These are phyloP conservation scores for Colinus virginianus DNA, from an alignment of 2,113 vertebrate genomes.

Conservation along the genomic window DNA sequence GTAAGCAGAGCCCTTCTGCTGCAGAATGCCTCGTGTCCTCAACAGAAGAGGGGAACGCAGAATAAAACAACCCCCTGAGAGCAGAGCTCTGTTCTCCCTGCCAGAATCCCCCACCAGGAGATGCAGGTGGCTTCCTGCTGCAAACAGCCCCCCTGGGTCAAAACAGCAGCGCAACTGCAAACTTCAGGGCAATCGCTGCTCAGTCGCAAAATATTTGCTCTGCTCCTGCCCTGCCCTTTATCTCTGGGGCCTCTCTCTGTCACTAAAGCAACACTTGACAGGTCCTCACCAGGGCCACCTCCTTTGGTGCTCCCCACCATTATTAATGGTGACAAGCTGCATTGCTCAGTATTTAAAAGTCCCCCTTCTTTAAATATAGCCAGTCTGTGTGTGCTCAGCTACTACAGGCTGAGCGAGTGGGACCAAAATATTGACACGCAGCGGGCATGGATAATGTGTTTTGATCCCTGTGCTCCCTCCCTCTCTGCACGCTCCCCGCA, in stretches of 20 bases:
- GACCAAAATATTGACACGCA: slow-evolving; percentile 84
- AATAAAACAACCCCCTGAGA: neutral
- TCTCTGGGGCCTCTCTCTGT: slow-evolving; percentile 67
- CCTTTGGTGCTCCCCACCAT: slow-evolving; percentile 53
- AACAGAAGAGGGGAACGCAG: neutral
- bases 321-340: slow-evolving; percentile 81
- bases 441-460: slow-evolving; percentile 83
- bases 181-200: slow-evolving; percentile 61
- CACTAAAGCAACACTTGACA: slow-evolving; percentile 69
- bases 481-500: neutral
- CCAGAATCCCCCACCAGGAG: neutral
- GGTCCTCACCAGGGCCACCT: slow-evolving; percentile 17
- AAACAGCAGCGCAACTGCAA: slow-evolving; percentile 50
- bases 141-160: slow-evolving; percentile 33
- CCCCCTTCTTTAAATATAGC: slow-evolving; percentile 76
- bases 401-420: slow-evolving; percentile 79
- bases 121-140: slow-evolving; percentile 33
- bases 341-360: slow-evolving; percentile 66
- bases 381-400: slow-evolving; percentile 76
- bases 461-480: slow-evolving; percentile 50
- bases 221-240: slow-evolving; percentile 68
- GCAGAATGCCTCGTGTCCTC: neutral
- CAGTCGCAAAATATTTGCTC: slow-evolving; percentile 76
- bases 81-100: slow-evolving; percentile 14
- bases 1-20: slow-evolving; percentile 1